Base-by-base conservation (phyloP, 2,113 vertebrate genomes). In the Apodemus sylvaticus region DNA sequence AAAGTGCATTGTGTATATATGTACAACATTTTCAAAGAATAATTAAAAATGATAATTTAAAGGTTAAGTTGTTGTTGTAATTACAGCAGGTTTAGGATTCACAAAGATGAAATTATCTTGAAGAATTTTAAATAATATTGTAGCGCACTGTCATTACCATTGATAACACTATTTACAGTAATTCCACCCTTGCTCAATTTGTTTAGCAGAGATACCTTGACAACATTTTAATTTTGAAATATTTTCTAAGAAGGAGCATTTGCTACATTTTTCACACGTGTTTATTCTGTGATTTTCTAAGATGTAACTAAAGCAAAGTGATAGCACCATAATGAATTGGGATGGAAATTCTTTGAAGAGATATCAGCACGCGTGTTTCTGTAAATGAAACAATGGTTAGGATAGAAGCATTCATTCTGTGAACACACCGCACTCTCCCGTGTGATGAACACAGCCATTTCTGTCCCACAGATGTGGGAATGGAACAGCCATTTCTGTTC, bases 221-320 rank as follows among this genome's bases (percentile, higher is more conserved):
- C 66, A n/a, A 62, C 70, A 3, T 92, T 55, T 92, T 92, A 78
- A 90, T 11, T 83, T 87, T 76, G 71, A 90, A 83, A 76, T 70
- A 74, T 79, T 86, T 89, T 79, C 34, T 79, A 45, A 62, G 45
- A 73, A 90, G 60, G 13, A 83, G 42, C 6, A 90, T 22, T 83
- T 83, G n/a, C 5, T 53, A 68, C 34, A n/a, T 77, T 87, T 78
- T 78, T 7, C 13, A 94, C 45, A 81, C 51, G 34, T 2, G 89
- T 58, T 89, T 76, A 11, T 36, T 60, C 83, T 16, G 55, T 45
- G 19, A 76, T 1, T 64, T 62, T 86, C n/a, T 60, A 64, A 94
- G 51, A n/a, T 20, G 55, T n/a, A 79, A 55, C 48, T 45, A 62
- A n/a, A n/a, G 7, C 68, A 19, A 20, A 62, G 60, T 36, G 2